phyloP scores from a whole-genome alignment of 2,113 vertebrate genomes.

The Dromiciops gliroides region DNA sequence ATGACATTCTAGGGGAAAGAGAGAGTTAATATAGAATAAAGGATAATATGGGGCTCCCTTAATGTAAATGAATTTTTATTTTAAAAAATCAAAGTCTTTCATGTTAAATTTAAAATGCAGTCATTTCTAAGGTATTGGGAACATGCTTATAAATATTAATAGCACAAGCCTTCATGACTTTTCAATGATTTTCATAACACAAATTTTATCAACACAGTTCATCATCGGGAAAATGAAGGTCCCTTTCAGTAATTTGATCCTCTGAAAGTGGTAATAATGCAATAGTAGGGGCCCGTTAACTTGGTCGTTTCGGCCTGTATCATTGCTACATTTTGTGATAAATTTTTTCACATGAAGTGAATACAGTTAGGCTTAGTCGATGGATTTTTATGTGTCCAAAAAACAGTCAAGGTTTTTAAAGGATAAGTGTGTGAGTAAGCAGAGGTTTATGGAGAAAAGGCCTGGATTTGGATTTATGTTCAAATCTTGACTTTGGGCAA shows the following conservation, averaged over 20 bases:
- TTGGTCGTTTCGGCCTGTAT: not conserved
- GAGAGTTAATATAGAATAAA: constrained; percentile 40
- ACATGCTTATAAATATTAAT: constrained; percentile 68
- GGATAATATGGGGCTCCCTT: constrained; percentile 13
- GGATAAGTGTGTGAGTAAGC: not conserved
- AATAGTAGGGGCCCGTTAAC: not conserved
- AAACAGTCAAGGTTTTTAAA: not conserved
- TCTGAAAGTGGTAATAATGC: not conserved
- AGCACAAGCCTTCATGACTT: constrained; percentile 59
- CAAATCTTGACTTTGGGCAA: not conserved
- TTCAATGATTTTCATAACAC: constrained; percentile 62
- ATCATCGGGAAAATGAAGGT: not conserved
- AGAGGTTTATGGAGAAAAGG: not conserved
- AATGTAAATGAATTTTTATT: not conserved
- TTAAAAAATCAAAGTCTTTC: constrained; percentile 16
- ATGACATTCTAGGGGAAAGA: not conserved
- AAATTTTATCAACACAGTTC: not conserved
- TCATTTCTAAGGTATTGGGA: constrained; percentile 49
- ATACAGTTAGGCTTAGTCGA: not conserved
- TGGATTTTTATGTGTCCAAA: not conserved
- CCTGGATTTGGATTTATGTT: not conserved
- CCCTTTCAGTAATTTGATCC: not conserved
- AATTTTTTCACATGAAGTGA: not conserved
- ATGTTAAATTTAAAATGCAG: constrained; percentile 64
- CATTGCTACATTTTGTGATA: not conserved